Evolutionary conservation across 2,113 vertebrate species (phyloP), one percentile per base, ranked within the genome.

Genomic region (Osmerus mordax): DNA sequence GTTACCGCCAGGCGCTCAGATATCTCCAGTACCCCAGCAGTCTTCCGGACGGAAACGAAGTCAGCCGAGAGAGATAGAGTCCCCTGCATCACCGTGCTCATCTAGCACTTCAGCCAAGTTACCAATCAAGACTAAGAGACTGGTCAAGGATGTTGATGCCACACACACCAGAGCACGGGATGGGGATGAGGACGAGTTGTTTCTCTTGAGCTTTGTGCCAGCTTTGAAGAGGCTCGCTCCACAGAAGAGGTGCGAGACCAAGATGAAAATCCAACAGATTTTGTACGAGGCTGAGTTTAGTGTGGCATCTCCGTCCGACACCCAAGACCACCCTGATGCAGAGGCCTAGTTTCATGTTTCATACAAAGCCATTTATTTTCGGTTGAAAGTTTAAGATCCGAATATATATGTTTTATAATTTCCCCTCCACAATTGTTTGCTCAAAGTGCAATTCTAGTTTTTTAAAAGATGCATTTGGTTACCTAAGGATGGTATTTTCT

Each of bases 261-360:
- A 89, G 75, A 88, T 90, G 64, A 91, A 78, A 74, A 90, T 90
- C 58, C 90, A 91, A 65, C 87, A 89, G 80, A 81, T 90, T 4
- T 86, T 90, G 86, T 89, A 89, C 0, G 90, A 91, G 19, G 87
- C 86, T 2, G 88, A 91, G 63, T 91, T 90, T 72, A 89, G 86
- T 7, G 0, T 87, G 5, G 28, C 71, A 19, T 77, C 71, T 21
- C 4, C 72, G 1, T 47, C 9, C 2, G 74, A 68, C 2, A 58
- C 64, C 16, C 75, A 74, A 14, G 79, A 81, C 21, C 86, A 82
- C 61, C 64, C 41, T 2, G 28, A 65, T 36, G 7, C 56, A 16
- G 73, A 81, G 65, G 41, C 41, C 19, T 65, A 65, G 47, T 15
- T 64, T 29, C 25, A 25, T 29, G 41, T 47, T 5, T 47, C 41